Conservation (phyloP, 2,797 vertebrate species). For the Coilia nasus region DNA sequence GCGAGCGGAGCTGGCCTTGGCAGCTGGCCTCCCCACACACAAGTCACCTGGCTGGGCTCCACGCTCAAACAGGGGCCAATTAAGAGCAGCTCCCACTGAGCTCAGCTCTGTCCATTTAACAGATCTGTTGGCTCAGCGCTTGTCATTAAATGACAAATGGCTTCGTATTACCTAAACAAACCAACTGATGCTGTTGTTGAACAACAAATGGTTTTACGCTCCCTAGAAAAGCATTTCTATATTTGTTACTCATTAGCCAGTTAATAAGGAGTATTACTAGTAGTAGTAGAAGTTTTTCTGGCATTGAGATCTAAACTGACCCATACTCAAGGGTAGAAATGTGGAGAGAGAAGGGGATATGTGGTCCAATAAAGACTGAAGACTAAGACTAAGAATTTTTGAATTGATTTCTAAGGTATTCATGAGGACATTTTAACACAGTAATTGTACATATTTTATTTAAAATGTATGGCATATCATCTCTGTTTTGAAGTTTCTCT, state of each 20-base stretch:
- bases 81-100: conserved; percentile 38
- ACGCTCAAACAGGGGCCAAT: conserved; percentile 57
- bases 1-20: conserved; percentile 31
- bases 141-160: conserved; percentile 62
- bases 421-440: background rate
- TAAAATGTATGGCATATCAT: background rate
- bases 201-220: conserved; percentile 43
- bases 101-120: conserved; percentile 53
- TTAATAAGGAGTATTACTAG: background rate
- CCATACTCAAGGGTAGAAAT: background rate
- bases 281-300: background rate
- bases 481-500: background rate
- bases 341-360: background rate
- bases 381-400: no score
- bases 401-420: background rate
- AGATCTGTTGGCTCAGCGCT: conserved; percentile 57
- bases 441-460: background rate
- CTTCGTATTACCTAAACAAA: conserved; percentile 67
- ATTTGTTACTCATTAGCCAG: background rate
- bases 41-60: conserved; percentile 61
- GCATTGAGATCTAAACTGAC: background rate
- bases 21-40: conserved; percentile 59
- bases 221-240: background rate
- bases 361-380: background rate
- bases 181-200: conserved; percentile 57